These are phyloP conservation scores for Odocoileus hemionus DNA, from an alignment of 2,113 vertebrate genomes.

Conservation along the genomic window DNA sequence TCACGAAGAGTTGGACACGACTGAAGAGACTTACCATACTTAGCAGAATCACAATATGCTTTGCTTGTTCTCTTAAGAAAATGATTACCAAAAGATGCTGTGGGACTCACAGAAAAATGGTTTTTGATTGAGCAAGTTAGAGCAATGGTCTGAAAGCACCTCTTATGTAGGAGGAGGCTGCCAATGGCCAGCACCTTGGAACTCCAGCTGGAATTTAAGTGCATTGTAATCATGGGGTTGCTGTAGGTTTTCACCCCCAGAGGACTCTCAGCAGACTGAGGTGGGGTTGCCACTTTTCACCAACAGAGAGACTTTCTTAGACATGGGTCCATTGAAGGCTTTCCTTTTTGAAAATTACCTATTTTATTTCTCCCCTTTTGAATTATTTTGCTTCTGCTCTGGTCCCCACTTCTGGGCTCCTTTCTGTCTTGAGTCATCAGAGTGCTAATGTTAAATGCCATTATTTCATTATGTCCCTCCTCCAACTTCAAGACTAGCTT, in stretches of 20 bases:
- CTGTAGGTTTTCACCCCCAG: neutral
- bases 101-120: neutral
- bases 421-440: neutral
- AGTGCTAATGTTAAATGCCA: neutral
- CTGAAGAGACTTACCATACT: neutral
- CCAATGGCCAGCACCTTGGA: neutral
- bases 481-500: conserved; percentile 18
- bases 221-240: neutral
- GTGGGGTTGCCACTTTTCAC: neutral
- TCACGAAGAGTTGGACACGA: neutral
- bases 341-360: neutral
- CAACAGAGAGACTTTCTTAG: neutral
- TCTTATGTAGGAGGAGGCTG: neutral
- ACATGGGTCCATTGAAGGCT: neutral
- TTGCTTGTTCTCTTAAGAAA: neutral
- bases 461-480: neutral
- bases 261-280: neutral
- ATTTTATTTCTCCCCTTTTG: neutral
- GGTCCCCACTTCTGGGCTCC: neutral
- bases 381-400: neutral
- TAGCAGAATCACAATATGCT: neutral
- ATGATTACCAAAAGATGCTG: neutral
- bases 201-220: neutral
- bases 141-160: neutral
- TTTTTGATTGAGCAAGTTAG: neutral